Percentiles rank a stretch among this genome's conserved stretches.
Conservation (phyloP, 2,888 invertebrate species). For the Xestia sexstrigata region DNA sequence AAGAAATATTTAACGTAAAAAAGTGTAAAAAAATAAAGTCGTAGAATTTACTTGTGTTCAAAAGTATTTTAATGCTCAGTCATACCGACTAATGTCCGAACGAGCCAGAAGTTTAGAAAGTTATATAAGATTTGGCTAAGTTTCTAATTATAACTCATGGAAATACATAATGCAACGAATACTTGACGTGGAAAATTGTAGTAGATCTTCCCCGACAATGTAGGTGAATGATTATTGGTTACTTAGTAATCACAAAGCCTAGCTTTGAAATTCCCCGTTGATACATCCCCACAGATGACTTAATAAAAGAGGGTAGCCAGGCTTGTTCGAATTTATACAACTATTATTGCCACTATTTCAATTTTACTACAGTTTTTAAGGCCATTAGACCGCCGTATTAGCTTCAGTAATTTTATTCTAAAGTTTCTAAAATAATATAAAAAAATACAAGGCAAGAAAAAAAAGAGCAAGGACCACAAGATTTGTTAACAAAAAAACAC, state of each 20-base stretch:
- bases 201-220: neutral
- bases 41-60: constrained; percentile 43
- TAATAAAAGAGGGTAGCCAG: neutral
- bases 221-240: no score
- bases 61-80: constrained; percentile 66
- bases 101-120: constrained; percentile 67
- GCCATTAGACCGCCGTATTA: neutral
- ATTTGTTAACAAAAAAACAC: neutral
- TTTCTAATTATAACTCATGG: constrained; percentile 64
- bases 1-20: constrained; percentile 36
- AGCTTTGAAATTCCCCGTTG: neutral
- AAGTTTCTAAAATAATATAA: neutral
- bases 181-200: constrained; percentile 19
- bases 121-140: constrained; percentile 65
- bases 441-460: neutral
- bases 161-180: constrained; percentile 61
- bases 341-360: neutral
- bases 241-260: neutral
- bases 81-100: constrained; percentile 64
- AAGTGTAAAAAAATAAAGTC: constrained; percentile 51
- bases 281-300: neutral
- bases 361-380: neutral
- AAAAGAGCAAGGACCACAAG: neutral
- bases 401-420: neutral
- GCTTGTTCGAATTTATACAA: neutral